Evolutionary conservation across 2,113 vertebrate species (phyloP).

Genomic region (Psittacula cyanocephala): DNA sequence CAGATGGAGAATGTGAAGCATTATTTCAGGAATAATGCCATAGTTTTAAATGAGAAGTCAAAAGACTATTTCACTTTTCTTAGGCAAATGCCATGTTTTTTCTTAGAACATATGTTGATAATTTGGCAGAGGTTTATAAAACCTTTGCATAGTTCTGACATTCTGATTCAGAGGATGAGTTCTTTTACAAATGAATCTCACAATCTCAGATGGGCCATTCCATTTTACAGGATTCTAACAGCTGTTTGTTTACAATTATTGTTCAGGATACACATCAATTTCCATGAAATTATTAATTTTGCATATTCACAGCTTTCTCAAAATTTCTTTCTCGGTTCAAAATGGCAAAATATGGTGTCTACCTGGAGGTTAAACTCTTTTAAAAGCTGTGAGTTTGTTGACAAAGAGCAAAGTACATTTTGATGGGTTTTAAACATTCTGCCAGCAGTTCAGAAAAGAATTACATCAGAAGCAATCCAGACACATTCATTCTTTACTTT

Average conservation of each 20-base stretch:
- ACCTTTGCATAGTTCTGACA: not conserved
- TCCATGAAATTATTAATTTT: not conserved
- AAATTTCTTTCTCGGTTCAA: not conserved
- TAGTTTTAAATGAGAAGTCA: not conserved
- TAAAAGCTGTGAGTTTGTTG: slow-evolving; percentile 25
- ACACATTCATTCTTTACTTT: slow-evolving; percentile 33
- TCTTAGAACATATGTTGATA: not conserved
- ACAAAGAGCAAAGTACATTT: slow-evolving; percentile 53
- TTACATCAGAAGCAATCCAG: slow-evolving; percentile 18
- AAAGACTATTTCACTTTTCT: not conserved
- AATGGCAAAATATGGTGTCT: not conserved
- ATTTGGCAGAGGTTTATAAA: not conserved
- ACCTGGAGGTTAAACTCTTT: not conserved
- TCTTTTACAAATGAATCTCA: not conserved
- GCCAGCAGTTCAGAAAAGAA: slow-evolving; percentile 15
- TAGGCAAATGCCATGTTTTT: not conserved
- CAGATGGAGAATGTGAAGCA: not conserved
- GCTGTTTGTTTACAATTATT: slow-evolving; percentile 11
- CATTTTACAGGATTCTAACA: not conserved
- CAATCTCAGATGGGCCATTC: not conserved
- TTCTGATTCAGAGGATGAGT: not conserved
- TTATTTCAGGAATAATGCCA: not conserved
- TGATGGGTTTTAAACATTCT: slow-evolving; percentile 20
- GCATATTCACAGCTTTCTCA: not conserved
- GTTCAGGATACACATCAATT: not conserved